Percentiles rank a stretch among this genome's conserved stretches.
phyloP scores from a whole-genome alignment of 1,140 invertebrate genomes.

The Zaprionus lachaisei region DNA sequence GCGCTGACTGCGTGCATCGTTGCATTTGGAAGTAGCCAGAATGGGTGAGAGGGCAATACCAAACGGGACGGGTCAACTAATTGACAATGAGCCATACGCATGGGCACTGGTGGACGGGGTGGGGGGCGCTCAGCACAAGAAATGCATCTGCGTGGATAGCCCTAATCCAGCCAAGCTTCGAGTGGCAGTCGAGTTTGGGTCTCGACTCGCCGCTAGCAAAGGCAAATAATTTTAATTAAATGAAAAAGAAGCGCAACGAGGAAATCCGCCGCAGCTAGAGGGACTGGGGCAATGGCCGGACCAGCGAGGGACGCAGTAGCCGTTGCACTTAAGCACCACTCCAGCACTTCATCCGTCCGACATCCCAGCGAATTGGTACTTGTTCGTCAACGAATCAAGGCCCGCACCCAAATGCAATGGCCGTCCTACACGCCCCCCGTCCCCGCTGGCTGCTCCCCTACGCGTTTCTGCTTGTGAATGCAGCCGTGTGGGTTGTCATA shows the following conservation, averaged over 20 bases:
- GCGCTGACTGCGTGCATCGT: constrained; percentile 67
- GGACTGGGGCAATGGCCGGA: not conserved
- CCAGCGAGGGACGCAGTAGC: constrained; percentile 18
- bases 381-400: constrained; percentile 78
- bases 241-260: constrained; percentile 72
- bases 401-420: constrained; percentile 73
- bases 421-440: not conserved
- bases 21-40: constrained; percentile 50
- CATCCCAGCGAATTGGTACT: constrained; percentile 72
- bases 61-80: constrained; percentile 46
- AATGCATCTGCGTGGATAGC: constrained; percentile 38
- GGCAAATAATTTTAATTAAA: constrained; percentile 83
- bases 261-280: constrained; percentile 8
- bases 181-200: constrained; percentile 48
- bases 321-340: constrained; percentile 75
- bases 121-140: constrained; percentile 1
- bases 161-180: constrained; percentile 72
- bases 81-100: constrained; percentile 75
- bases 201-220: constrained; percentile 54
- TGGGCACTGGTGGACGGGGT: constrained; percentile 15
- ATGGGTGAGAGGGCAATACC: not conserved
- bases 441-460: not conserved
- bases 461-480: constrained; percentile 21
- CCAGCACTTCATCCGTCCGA: constrained; percentile 66
- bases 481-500: constrained; percentile 31